Percentiles rank a stretch among this genome's conserved stretches.
These are phyloP conservation scores for Onchidella celtica DNA, from an alignment of 2,888 invertebrate genomes.

Conservation along the genomic window DNA sequence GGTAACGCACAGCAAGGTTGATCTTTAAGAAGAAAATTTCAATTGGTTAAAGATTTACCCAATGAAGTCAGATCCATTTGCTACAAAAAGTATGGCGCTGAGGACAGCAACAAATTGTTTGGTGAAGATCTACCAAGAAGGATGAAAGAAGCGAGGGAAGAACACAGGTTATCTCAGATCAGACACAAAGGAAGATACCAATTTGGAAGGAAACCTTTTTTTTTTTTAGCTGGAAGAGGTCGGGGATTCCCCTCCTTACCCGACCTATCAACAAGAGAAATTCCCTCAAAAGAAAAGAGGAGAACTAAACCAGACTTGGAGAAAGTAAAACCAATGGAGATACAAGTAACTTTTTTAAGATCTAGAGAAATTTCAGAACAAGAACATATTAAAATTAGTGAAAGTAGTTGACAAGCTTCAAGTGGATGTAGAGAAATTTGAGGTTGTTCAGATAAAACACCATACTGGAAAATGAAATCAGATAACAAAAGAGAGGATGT, in stretches of 20 bases:
- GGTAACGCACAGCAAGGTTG: too few relatives aligned
- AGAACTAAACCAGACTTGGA: neutral
- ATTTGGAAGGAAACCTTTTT: neutral
- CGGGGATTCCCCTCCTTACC: neutral
- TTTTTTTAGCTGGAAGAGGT: neutral
- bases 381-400: neutral
- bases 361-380: too few relatives aligned
- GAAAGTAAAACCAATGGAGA: neutral
- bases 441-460: constrained; percentile 1
- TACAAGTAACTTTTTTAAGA: too few relatives aligned
- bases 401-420: neutral
- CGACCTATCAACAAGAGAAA: too few relatives aligned
- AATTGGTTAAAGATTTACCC: too few relatives aligned
- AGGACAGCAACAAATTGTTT: too few relatives aligned
- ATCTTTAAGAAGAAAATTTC: too few relatives aligned
- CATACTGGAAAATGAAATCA: constrained; percentile 4
- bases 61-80: too few relatives aligned
- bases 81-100: too few relatives aligned
- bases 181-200: neutral
- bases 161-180: too few relatives aligned
- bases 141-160: neutral
- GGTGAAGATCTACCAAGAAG: neutral
- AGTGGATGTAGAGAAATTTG: neutral
- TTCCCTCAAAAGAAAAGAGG: neutral
- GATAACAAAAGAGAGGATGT: constrained; percentile 11